Base-by-base conservation (phyloP, 2,797 vertebrate genomes). In the Gobionotothen gibberifrons region DNA sequence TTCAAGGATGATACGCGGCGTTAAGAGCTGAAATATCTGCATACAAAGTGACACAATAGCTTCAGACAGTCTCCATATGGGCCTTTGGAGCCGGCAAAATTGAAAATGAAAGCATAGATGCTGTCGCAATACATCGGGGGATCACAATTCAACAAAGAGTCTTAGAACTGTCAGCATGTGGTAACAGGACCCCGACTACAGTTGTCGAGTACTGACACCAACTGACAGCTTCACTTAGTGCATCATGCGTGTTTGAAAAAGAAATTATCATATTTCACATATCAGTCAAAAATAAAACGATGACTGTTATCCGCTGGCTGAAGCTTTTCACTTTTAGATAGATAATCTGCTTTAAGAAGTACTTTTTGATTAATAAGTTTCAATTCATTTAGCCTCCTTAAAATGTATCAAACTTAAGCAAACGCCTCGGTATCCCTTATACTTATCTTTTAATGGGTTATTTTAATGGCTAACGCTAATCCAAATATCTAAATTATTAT, bases 21-120 rank as follows among this genome's bases (percentile, higher is more conserved):
- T 66, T 53, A 39, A 69, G 74, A 72, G 69, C 79, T 78, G 54
- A 78, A 79, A 82, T 82, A 86, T 84, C 72, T 87, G 65, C 90
- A 83, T 84, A 75, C 69, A 67, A 58, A 81, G 65, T 85, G 85
- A 87, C 80, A 87, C 87, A 90, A 91, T 90, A 72, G 75, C 85
- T 92, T 92, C 69, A 80, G 88, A 93, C 89, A 90, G 87, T 80
- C 85, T 90, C 90, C 90, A 87, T 93, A 93, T 93, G 93, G 89
- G 89, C 71, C 69, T 85, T 80, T 84, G 78, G 66, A 80, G 70
- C 69, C 11, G 44, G 81, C 64, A 62, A 90, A 91, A 93, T 93
- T 86, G 85, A 86, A 93, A 94, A 92, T 84, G 86, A 94, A 91
- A 89, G 89, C 87, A 90, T 93, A 94, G 89, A 92, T 94, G 94